phyloP scores from a whole-genome alignment of 2,888 invertebrate genomes.

The Xestia rhomboidea region DNA sequence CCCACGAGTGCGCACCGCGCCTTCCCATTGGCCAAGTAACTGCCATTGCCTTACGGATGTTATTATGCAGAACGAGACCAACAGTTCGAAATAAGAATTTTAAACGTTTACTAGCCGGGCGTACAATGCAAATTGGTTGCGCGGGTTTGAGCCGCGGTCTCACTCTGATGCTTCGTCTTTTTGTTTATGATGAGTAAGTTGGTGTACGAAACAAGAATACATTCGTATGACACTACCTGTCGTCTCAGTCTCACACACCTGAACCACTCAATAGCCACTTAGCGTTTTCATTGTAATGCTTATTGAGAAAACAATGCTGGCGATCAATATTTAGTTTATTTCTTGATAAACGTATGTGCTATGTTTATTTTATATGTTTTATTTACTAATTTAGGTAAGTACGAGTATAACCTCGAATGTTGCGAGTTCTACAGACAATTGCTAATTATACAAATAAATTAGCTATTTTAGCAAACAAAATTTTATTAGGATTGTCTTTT shows the following conservation, averaged over 20 bases:
- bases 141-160: constrained; percentile 84
- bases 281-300: constrained; percentile 73
- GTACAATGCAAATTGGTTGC: constrained; percentile 89
- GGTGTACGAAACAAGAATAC: constrained; percentile 78
- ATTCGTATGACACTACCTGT: constrained; percentile 75
- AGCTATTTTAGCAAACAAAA: neutral
- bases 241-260: constrained; percentile 70
- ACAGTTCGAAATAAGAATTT: constrained; percentile 89
- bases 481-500: too few relatives aligned
- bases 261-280: constrained; percentile 77
- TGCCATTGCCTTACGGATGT: constrained; percentile 90
- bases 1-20: constrained; percentile 85
- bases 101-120: constrained; percentile 88
- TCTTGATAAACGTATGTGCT: constrained; percentile 9
- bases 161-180: constrained; percentile 82
- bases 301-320: constrained; percentile 73
- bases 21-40: constrained; percentile 88
- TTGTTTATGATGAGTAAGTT: constrained; percentile 78
- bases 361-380: neutral
- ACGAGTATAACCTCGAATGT: neutral
- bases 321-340: constrained; percentile 66
- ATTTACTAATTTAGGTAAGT: neutral
- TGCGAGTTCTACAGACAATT: neutral
- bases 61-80: constrained; percentile 90
- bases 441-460: neutral